Evolutionary conservation across 2,797 vertebrate species (phyloP).

Genomic region (Melanogrammus aeglefinus): DNA sequence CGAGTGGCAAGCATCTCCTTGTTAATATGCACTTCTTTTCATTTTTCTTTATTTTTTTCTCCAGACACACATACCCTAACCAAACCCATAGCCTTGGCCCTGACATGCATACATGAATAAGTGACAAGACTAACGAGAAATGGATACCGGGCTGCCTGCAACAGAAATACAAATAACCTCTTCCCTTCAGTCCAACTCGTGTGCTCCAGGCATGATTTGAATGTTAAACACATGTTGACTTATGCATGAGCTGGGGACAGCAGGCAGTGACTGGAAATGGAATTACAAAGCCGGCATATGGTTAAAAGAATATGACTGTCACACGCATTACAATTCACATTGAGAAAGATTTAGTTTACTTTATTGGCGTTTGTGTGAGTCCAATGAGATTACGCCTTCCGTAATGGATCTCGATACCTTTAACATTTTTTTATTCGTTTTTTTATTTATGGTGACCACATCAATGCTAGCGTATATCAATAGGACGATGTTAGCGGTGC

Average conservation of each 20-base stretch:
- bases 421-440: slow-evolving; percentile 31
- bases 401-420: slow-evolving; percentile 42
- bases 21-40: slow-evolving; percentile 52
- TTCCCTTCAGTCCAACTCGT: slow-evolving; percentile 41
- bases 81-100: slow-evolving; percentile 55
- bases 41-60: slow-evolving; percentile 37
- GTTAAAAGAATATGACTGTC: slow-evolving; percentile 53
- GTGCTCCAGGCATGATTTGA: slow-evolving; percentile 55
- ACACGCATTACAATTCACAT: slow-evolving; percentile 55
- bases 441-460: slow-evolving; percentile 41
- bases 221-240: slow-evolving; percentile 69
- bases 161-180: slow-evolving; percentile 66
- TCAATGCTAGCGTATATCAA: slow-evolving; percentile 40
- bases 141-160: slow-evolving; percentile 41
- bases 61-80: slow-evolving; percentile 34
- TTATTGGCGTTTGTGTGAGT: slow-evolving; percentile 41
- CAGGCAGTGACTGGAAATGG: slow-evolving; percentile 60
- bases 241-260: slow-evolving; percentile 59
- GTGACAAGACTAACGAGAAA: slow-evolving; percentile 53
- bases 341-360: slow-evolving; percentile 52
- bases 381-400: slow-evolving; percentile 50
- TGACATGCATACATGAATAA: slow-evolving; percentile 64
- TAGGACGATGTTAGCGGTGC: slow-evolving; percentile 41
- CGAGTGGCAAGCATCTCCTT: slow-evolving; percentile 24
- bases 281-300: slow-evolving; percentile 53